Evolutionary conservation across 2,888 invertebrate species (phyloP).

Genomic region (Pachycephus smyrnensis): DNA sequence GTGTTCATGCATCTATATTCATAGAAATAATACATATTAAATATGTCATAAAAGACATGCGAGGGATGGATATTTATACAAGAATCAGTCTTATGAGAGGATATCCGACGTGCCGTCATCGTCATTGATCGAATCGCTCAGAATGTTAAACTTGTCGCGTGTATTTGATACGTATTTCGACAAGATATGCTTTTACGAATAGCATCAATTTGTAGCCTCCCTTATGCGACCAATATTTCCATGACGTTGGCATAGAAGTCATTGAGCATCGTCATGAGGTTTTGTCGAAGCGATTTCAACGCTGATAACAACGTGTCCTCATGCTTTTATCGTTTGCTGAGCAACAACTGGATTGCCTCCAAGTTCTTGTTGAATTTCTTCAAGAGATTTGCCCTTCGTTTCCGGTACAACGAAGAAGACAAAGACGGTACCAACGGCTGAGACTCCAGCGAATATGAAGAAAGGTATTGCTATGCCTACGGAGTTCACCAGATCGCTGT

Average conservation of each 20-base stretch:
- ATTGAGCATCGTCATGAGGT: not conserved
- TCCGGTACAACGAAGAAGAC: slow-evolving; percentile 76
- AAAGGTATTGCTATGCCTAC: slow-evolving; percentile 77
- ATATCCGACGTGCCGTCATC: not conserved
- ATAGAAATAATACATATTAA: slow-evolving; percentile 1
- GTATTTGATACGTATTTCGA: not conserved
- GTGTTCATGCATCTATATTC: not conserved
- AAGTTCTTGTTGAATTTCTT: slow-evolving; percentile 67
- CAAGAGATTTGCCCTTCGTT: slow-evolving; percentile 69
- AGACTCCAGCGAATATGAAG: slow-evolving; percentile 80
- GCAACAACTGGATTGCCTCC: slow-evolving; percentile 30
- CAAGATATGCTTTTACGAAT: not conserved
- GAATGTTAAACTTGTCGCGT: not conserved
- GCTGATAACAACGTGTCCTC: slow-evolving; percentile 1
- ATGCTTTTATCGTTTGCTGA: not conserved
- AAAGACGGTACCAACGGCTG: slow-evolving; percentile 75
- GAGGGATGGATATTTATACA: slow-evolving; percentile 17
- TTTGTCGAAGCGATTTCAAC: not conserved
- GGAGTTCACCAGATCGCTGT: slow-evolving; percentile 70
- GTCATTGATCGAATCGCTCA: not conserved
- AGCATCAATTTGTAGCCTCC: not conserved
- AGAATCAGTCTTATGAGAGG: slow-evolving; percentile 36
- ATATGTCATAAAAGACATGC: not conserved
- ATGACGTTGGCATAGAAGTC: not conserved
- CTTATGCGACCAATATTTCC: not conserved